Evolutionary conservation across 2,113 vertebrate species (phyloP), one percentile per base, ranked within the genome.

Genomic region (Melanostigma gelatinosum): DNA sequence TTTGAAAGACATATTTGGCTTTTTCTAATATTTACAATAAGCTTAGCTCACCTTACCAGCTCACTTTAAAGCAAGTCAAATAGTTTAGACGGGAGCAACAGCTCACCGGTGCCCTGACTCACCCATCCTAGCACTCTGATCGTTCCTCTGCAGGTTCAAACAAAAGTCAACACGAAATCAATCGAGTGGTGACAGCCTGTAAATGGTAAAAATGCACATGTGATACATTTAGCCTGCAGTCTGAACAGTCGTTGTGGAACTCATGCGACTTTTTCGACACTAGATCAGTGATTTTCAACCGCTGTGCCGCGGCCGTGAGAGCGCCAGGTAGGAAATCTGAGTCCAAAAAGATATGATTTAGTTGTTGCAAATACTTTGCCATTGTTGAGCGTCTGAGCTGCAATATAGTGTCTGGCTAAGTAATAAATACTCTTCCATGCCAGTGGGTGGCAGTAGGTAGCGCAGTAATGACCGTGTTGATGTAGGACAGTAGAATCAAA

Each of bases 111-210:
- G 2, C 18, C 7, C 48, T n/a, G 22, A 75, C 11, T 70, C 36
- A 38, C 27, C n/a, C 12, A n/a, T 44, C 10, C 2, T 8, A 38
- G 38, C 20, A 1, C 16, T 40, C 16, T 4, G 5, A 20, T 11
- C 34, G 54, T 63, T 54, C 3, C 10, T 36, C 34, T 54, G 12
- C 52, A 52, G 4, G 72, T 61, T 29, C 34, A 36, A 75, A 72
- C 71, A 68, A 6, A 62, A 48, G 36, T 55, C 20, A 48, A 27
- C 15, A 9, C 27, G 44, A 6, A 77, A 40, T 73, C 55, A 74
- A 52, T 27, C 4, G 46, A 40, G 27, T 32, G 29, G 8, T 50
- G 40, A 38, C 6, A 12, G 64, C 46, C 44, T 54, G 16, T 32
- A 29, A 27, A 63, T 4, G 6, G 20, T 50, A 22, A 42, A 57